Evolutionary conservation across 2,113 vertebrate genomes (phyloP).

Genomic region (Bombycilla garrulus): DNA sequence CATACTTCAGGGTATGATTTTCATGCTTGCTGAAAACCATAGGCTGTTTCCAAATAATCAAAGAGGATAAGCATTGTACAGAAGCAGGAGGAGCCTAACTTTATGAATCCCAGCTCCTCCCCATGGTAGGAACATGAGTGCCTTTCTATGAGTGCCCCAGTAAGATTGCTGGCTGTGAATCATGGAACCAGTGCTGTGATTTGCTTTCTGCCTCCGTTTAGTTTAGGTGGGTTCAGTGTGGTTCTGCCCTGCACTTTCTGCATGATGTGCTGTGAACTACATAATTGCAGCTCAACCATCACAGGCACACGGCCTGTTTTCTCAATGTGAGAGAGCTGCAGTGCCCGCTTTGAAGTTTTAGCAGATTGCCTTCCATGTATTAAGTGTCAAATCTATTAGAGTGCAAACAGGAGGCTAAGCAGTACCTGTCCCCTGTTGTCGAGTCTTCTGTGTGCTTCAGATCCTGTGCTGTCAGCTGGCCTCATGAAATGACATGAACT

Average conservation of each 20-base stretch:
- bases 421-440: background rate
- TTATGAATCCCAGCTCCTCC: background rate
- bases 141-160: background rate
- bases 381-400: background rate
- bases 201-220: background rate
- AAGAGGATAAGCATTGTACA: background rate
- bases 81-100: background rate
- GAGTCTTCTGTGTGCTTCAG: background rate
- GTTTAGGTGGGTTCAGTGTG: background rate
- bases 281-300: background rate
- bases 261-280: background rate
- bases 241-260: background rate
- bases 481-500: rapidly evolving
- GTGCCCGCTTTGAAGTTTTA: background rate
- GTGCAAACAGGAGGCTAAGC: background rate
- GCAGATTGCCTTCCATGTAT: background rate
- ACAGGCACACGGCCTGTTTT: background rate
- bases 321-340: background rate
- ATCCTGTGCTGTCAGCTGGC: background rate
- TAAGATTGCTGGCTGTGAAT: background rate
- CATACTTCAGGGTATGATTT: background rate
- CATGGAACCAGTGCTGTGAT: background rate
- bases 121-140: rapidly evolving
- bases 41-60: background rate
- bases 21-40: background rate